phyloP scores from a whole-genome alignment of 2,888 invertebrate genomes.

The Chymomyza fuscimana region DNA sequence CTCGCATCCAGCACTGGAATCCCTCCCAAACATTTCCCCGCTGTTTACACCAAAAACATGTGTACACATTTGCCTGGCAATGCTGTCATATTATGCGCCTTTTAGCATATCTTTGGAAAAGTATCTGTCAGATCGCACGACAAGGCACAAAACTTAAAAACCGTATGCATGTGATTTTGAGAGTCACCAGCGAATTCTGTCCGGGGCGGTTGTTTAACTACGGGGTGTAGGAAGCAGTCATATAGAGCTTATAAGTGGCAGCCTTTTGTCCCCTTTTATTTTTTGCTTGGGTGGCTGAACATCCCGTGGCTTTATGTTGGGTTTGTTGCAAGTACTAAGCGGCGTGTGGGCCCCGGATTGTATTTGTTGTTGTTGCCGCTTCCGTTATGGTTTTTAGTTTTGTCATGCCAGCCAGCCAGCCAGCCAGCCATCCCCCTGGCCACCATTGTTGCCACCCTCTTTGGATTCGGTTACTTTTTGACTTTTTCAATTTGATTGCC shows the following conservation, averaged over 20 bases:
- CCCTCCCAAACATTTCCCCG: constrained; percentile 17
- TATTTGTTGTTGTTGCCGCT: constrained; percentile 47
- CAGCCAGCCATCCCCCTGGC: constrained; percentile 44
- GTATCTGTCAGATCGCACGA: constrained; percentile 69
- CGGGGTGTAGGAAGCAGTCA: not conserved
- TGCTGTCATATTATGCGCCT: constrained; percentile 70
- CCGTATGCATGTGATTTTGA: constrained; percentile 71
- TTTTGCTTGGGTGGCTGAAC: constrained; percentile 20
- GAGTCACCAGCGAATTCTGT: not conserved
- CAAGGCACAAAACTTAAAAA: constrained; percentile 73
- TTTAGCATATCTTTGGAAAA: constrained; percentile 72
- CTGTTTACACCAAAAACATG: constrained; percentile 64
- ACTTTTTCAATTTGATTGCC: constrained; percentile 70
- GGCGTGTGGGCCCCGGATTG: constrained; percentile 15
- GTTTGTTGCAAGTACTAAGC: constrained; percentile 15
- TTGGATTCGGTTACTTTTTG: constrained; percentile 48
- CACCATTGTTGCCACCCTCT: constrained; percentile 12
- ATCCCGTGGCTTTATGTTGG: constrained; percentile 31
- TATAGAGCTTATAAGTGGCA: constrained; percentile 40
- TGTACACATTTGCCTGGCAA: constrained; percentile 50
- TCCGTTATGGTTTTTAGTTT: constrained; percentile 67
- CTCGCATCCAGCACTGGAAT: constrained; percentile 20
- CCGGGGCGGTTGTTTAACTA: not conserved
- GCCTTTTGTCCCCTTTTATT: constrained; percentile 33
- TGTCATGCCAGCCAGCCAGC: constrained; percentile 39